phyloP scores from a whole-genome alignment of 2,888 invertebrate species.

The Phyto melanocephala region DNA sequence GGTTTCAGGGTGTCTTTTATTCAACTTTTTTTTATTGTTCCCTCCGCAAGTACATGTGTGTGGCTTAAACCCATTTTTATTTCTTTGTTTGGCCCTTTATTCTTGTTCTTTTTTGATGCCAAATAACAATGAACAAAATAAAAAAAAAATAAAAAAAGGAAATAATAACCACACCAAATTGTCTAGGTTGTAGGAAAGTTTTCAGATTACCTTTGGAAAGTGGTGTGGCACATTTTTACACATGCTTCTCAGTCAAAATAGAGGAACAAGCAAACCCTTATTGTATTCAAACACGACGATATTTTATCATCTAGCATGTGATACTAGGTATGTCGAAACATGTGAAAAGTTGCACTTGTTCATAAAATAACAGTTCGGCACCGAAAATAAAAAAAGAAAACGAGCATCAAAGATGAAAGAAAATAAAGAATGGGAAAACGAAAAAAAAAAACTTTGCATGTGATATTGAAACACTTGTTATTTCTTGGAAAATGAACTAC shows the following conservation, averaged over 20 bases:
- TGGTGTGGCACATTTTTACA: not conserved
- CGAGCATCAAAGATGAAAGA: not conserved
- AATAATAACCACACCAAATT: not conserved
- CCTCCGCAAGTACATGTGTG: not conserved
- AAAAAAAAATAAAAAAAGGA: too few relatives aligned
- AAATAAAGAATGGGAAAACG: not conserved
- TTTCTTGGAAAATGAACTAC: slow-evolving; percentile 30
- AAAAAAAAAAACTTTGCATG: slow-evolving; percentile 46
- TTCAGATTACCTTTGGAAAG: slow-evolving; percentile 23
- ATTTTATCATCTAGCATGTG: slow-evolving; percentile 53
- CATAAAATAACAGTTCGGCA: slow-evolving; percentile 10
- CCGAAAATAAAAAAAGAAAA: not conserved
- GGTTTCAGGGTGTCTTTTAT: slow-evolving; percentile 21
- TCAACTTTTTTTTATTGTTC: too few relatives aligned
- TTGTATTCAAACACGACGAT: not conserved
- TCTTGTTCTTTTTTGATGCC: not conserved
- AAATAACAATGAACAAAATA: not conserved
- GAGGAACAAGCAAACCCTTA: not conserved
- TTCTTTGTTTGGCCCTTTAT: not conserved
- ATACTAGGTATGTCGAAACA: slow-evolving; percentile 19
- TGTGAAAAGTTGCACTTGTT: slow-evolving; percentile 39
- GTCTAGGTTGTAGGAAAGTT: slow-evolving; percentile 36
- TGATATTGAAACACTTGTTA: slow-evolving; percentile 52
- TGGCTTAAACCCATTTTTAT: not conserved
- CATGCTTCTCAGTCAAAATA: not conserved